Evolutionary conservation across 2,113 vertebrate species (phyloP), one percentile per base, ranked within the genome.

Genomic region (Passer domesticus): DNA sequence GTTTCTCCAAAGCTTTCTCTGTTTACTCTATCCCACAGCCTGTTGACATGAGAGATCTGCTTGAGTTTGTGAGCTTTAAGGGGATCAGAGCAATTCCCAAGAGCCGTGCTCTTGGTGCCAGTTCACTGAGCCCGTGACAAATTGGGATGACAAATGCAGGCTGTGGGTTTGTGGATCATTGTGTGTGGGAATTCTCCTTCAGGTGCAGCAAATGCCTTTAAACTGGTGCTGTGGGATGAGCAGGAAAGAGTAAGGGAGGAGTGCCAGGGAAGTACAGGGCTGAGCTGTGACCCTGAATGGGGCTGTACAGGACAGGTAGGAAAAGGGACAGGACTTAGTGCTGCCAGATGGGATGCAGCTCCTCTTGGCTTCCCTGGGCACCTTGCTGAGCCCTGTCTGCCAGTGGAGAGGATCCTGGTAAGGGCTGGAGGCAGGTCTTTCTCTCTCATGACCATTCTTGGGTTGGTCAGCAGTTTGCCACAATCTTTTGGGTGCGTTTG

Each of bases 61-160:
- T 89, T 14, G 93, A 95, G 52, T 95, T 74, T 68, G 60, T 66
- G 88, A 75, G 92, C 89, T 94, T 88, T 95, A 91, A 88, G 66
- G 76, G 94, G 87, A 95, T 95, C 94, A 95, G 86, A 89, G 85
- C 64, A 77, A 75, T 88, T 94, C 88, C 92, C 90, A 87, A 82
- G 92, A 83, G 86, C 92, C 0, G 19, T 12, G 23, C 76, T 90
- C 75, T 92, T 78, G 67, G 67, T 93, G 92, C 83, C 94, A 92
- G 37, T 88, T 96, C 72, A 75, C 79, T 90, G 85, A 94, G 89
- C 73, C 92, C 2, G 1, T 95, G 95, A 88, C 94, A 88, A 93
- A 96, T 93, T 80, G 80, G 94, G 88, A 92, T 93, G 94, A 93
- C 83, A 87, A 81, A 93, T 90, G 89, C 64, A 73, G 83, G 90